Evolutionary conservation across 2,113 vertebrate species (phyloP).

Genomic region (Sander vitreus): DNA sequence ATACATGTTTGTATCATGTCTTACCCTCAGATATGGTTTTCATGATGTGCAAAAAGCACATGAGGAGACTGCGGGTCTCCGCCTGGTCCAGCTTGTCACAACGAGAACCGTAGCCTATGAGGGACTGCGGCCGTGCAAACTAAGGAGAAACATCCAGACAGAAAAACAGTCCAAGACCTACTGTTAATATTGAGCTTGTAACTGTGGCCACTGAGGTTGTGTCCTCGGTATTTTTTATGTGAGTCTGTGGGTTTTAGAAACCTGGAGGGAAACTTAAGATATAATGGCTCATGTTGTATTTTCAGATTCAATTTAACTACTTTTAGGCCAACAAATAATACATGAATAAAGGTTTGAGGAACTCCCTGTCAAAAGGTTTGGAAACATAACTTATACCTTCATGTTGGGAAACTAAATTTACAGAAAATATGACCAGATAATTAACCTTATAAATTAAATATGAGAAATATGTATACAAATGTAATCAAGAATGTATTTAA

Average conservation of each 20-base stretch:
- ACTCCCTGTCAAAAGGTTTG: not conserved
- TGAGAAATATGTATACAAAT: too few species aligned
- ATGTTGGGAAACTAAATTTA: not conserved
- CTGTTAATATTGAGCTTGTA: not conserved
- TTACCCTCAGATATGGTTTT: slow-evolving; percentile 98
- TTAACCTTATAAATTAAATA: not conserved
- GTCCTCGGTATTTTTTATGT: not conserved
- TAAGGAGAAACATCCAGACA: slow-evolving; percentile 67
- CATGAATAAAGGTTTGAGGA: not conserved
- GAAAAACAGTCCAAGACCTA: not conserved
- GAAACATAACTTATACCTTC: not conserved
- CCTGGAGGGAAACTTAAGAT: not conserved
- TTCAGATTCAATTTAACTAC: not conserved
- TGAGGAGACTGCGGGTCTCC: slow-evolving; percentile 95
- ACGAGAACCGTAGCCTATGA: slow-evolving; percentile 95
- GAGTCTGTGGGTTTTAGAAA: not conserved
- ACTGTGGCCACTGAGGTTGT: not conserved
- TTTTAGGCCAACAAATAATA: not conserved
- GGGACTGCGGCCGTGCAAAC: slow-evolving; percentile 94
- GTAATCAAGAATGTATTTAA: too few species aligned
- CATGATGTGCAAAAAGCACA: slow-evolving; percentile 99
- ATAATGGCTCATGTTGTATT: slow-evolving; percentile 1
- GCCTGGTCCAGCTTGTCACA: slow-evolving; percentile 99
- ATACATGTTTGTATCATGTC: not conserved
- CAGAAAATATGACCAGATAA: not conserved